Conservation (phyloP, 2,797 vertebrate genomes). For the Taeniopygia guttata region DNA sequence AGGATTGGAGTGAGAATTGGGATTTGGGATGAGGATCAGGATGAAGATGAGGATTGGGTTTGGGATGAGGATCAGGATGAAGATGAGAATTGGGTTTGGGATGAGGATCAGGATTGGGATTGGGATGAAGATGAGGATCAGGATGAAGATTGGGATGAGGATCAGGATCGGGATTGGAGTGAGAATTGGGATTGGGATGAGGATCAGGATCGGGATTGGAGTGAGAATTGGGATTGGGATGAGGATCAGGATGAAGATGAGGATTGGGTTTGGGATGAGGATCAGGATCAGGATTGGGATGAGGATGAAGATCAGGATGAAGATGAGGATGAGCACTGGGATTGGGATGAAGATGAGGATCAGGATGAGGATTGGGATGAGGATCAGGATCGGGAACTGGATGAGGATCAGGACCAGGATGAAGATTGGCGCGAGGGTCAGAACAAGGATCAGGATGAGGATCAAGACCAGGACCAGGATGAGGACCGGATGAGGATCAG, state of each 20-base stretch:
- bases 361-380: rapidly evolving
- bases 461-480: rapidly evolving
- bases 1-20: rapidly evolving
- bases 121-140: rapidly evolving
- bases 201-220: rapidly evolving
- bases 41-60: too few species aligned
- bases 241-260: rapidly evolving
- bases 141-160: rapidly evolving
- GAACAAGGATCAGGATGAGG: rapidly evolving
- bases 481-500: rapidly evolving
- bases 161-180: rapidly evolving
- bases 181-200: rapidly evolving
- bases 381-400: rapidly evolving
- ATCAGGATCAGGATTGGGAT: rapidly evolving
- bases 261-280: rapidly evolving
- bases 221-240: rapidly evolving
- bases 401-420: rapidly evolving
- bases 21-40: not conserved
- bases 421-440: rapidly evolving
- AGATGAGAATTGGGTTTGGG: not conserved
- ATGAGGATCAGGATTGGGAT: rapidly evolving
- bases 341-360: rapidly evolving
- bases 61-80: not conserved
- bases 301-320: rapidly evolving
- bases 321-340: rapidly evolving